Evolutionary conservation across 2,113 vertebrate species (phyloP).

Genomic region (Ursus arctos): DNA sequence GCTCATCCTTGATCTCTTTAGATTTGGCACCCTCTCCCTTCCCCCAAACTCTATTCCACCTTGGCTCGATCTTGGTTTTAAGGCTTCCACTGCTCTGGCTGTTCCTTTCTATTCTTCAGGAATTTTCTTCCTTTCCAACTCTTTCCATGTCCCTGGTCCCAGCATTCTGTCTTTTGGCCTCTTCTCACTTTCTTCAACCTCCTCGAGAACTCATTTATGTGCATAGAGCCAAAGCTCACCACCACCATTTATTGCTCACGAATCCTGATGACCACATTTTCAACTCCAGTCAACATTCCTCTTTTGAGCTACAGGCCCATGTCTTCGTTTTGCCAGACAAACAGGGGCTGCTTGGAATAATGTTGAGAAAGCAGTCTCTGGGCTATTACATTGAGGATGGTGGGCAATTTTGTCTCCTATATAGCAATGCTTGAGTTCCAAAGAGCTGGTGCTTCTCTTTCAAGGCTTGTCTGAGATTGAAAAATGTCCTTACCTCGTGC

Average conservation of each 20-base stretch:
- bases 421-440: neutral
- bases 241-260: too few relatives aligned
- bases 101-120: neutral
- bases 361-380: too few relatives aligned
- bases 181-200: neutral
- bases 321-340: neutral
- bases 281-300: neutral
- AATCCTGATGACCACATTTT: neutral
- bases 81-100: neutral
- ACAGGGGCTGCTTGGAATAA: neutral
- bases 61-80: neutral
- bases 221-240: accelerated
- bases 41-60: neutral
- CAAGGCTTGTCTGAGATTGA: neutral
- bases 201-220: neutral
- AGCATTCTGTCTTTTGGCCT: neutral
- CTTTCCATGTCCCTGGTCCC: neutral
- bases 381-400: neutral
- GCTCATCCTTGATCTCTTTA: neutral
- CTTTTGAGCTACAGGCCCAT: neutral
- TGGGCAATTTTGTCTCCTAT: neutral
- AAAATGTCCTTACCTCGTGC: neutral
- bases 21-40: neutral
- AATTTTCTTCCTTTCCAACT: neutral
- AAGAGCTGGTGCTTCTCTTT: neutral